Evolutionary conservation across 2,888 invertebrate genomes (phyloP).

Genomic region (Meganola albula): DNA sequence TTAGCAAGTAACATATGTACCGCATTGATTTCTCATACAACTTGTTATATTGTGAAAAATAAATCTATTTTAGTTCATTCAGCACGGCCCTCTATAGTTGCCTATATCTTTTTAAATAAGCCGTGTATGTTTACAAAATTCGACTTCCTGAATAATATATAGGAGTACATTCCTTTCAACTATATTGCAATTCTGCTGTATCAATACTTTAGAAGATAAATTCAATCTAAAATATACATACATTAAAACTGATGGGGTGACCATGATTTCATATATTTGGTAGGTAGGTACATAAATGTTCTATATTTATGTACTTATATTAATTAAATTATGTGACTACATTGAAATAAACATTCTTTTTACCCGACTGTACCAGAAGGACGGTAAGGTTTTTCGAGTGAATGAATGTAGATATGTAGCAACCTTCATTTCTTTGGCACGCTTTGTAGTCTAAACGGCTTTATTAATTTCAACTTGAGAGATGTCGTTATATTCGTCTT

Average conservation of each 20-base stretch:
- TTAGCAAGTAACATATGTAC: constrained; percentile 3
- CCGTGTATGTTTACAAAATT: constrained; percentile 3
- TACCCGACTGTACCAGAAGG: constrained; percentile 3
- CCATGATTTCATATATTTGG: constrained; percentile 2
- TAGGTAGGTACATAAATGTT: constrained; percentile 3
- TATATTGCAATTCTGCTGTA: constrained; percentile 2
- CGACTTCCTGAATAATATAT: constrained; percentile 3
- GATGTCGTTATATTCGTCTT: constrained; percentile 2
- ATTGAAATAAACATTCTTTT: constrained; percentile 3
- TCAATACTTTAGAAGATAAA: constrained; percentile 3
- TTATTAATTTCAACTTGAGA: constrained; percentile 3
- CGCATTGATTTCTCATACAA: constrained; percentile 3
- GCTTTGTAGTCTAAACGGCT: constrained; percentile 3
- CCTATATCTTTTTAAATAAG: constrained; percentile 3
- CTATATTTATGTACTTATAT: constrained; percentile 3
- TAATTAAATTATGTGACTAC: constrained; percentile 3
- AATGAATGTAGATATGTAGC: constrained; percentile 3
- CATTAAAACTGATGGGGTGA: constrained; percentile 3
- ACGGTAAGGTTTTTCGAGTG: constrained; percentile 3
- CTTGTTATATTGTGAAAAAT: constrained; percentile 3
- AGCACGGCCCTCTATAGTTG: constrained; percentile 3
- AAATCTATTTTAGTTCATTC: constrained; percentile 3
- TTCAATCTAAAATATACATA: constrained; percentile 3
- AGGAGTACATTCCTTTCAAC: constrained; percentile 3
- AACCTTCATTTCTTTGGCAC: constrained; percentile 3